Base-by-base conservation (phyloP, 1,140 invertebrate species). In the Drosophila rhopaloa region DNA sequence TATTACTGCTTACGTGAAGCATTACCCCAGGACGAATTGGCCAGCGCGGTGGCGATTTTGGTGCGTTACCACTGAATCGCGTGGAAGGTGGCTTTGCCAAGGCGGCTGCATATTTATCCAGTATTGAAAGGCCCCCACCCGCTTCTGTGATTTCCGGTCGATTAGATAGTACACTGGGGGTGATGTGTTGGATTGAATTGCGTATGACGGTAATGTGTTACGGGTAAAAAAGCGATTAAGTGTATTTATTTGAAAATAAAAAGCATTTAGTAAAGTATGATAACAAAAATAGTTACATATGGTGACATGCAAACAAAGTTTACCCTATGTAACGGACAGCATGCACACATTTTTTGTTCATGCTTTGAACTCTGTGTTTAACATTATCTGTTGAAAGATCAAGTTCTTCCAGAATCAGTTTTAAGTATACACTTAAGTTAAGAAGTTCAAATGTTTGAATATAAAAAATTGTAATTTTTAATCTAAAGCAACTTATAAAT, bases 1-100 rank as follows among this genome's bases (percentile, higher is more conserved):
- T 92, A 55, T 92, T 90, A 56, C 78, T 89, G 75, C 97, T 97
- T 40, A 97, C 96, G 93, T 97, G 97, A 47, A 97, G 96, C 79
- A 97, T 94, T 46, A 98, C 97, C 32, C 97, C 97, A 1, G 97
- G 97, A 85, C 97, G 96, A 61, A 97, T 93, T 29, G 97, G 97
- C 97, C 97, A 98, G 82, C 97, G 96, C 73, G 94, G 95, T 13
- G 95, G 95, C 92, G 94, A 95, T 76, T 94, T 95, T 37, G 93
- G 86, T 56, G 76, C 58, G 51, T 80, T 76, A 38, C 62, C 71
- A 67, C 54, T 47, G 48, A 46, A 13, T 11, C 55, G 57, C n/a
- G 51, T 63, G n/a, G 59, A 62, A 51, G 79, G 54, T 47, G 67
- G 67, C 38, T 77, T 63, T 55, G 47, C 37, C 37, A 76, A 63